Percentiles rank a stretch among this genome's conserved stretches.
phyloP scores from a whole-genome alignment of 2,888 invertebrate genomes.

The Caenorhabditis sp. region DNA sequence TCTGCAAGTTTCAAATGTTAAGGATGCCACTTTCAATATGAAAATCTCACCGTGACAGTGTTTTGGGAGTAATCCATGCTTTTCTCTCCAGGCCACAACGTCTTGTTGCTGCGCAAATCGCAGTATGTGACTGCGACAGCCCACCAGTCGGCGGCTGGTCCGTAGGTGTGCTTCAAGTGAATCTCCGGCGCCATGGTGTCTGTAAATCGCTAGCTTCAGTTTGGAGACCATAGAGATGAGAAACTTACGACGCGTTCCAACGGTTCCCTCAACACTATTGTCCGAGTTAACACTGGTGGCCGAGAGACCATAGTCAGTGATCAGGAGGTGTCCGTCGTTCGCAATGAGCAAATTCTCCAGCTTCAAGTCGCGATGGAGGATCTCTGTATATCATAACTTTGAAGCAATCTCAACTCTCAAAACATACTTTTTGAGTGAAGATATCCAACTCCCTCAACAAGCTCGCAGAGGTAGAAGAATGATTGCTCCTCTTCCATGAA shows the following conservation, averaged over 20 bases:
- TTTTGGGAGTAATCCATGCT: slow-evolving; percentile 16
- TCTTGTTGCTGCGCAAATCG: slow-evolving; percentile 28
- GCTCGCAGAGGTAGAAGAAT: slow-evolving; percentile 41
- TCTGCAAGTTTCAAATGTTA: background rate
- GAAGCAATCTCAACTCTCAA: background rate
- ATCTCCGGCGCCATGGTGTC: slow-evolving; percentile 54
- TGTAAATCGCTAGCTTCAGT: slow-evolving; percentile 3
- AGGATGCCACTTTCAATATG: too few relatives aligned
- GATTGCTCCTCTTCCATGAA: slow-evolving; percentile 9
- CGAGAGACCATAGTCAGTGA: slow-evolving; percentile 42
- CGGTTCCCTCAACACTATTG: slow-evolving; percentile 1
- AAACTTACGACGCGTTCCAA: slow-evolving; percentile 43
- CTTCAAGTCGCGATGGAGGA: slow-evolving; percentile 48
- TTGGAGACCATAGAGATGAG: too few relatives aligned
- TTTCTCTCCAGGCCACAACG: slow-evolving; percentile 2
- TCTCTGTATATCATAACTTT: slow-evolving; percentile 14
- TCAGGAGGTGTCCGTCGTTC: slow-evolving; percentile 40
- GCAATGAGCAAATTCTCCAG: slow-evolving; percentile 47
- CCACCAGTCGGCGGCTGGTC: slow-evolving; percentile 50
- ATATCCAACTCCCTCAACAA: slow-evolving; percentile 41
- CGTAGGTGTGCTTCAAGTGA: slow-evolving; percentile 23
- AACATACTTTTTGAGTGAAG: slow-evolving; percentile 34
- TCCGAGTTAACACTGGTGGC: slow-evolving; percentile 8
- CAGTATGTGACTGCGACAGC: slow-evolving; percentile 48
- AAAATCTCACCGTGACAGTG: slow-evolving; percentile 17